These are phyloP conservation scores for Atrichornis clamosus DNA, from an alignment of 2,113 vertebrate genomes.

Conservation along the genomic window DNA sequence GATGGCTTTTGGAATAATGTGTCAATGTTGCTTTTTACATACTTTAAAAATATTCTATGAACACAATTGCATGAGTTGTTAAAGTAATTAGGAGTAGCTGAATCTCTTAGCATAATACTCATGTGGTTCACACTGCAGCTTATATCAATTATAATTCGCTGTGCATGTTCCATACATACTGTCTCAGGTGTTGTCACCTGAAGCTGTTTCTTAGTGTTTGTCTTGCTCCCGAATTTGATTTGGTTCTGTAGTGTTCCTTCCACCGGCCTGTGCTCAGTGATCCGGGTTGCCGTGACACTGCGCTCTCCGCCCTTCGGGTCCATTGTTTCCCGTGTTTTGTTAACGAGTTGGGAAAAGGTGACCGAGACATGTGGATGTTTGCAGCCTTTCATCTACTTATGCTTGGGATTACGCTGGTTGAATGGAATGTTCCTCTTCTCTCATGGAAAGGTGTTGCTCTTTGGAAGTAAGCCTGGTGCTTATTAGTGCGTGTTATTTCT, in stretches of 20 bases:
- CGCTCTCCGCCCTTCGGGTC: rapidly evolving
- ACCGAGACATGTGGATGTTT: rapidly evolving
- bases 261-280: not conserved
- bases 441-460: not conserved
- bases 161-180: not conserved
- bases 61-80: not conserved
- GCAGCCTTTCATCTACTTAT: not conserved
- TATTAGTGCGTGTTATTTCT: not conserved
- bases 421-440: not conserved
- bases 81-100: not conserved
- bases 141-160: not conserved
- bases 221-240: not conserved
- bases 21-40: not conserved
- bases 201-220: not conserved
- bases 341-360: not conserved
- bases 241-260: not conserved
- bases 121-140: not conserved
- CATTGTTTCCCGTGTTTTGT: not conserved
- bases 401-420: not conserved
- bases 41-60: not conserved
- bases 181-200: not conserved
- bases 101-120: not conserved
- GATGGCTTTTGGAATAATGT: not conserved
- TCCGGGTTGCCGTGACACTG: rapidly evolving
- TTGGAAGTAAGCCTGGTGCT: not conserved